These are phyloP conservation scores for Coenonympha arcania DNA, from an alignment of 2,888 invertebrate species.

Conservation along the genomic window DNA sequence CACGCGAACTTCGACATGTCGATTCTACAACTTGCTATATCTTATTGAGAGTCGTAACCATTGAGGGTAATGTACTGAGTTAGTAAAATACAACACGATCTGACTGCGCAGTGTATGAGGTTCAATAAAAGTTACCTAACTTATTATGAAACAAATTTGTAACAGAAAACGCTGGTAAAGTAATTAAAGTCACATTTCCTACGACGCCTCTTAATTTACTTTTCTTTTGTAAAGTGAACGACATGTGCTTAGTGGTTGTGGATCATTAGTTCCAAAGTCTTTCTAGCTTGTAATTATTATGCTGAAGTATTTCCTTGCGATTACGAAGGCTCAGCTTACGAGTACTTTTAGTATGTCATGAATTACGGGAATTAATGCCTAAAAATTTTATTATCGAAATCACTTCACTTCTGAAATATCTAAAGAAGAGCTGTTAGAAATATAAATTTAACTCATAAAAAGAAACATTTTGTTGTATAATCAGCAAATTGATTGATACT, in stretches of 20 bases:
- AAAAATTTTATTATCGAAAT: no score
- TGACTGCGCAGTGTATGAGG: neutral
- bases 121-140: neutral
- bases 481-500: conserved; percentile 1
- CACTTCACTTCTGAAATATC: neutral
- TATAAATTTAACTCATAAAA: no score
- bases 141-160: conserved; percentile 14
- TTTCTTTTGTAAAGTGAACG: conserved; percentile 40
- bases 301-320: neutral
- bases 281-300: conserved; percentile 23
- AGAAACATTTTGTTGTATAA: no score
- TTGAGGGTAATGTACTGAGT: neutral
- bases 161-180: conserved; percentile 36
- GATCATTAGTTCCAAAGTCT: conserved; percentile 22
- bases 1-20: conserved; percentile 45
- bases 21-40: neutral
- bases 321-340: no score
- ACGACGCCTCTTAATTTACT: conserved; percentile 49
- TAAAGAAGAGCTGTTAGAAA: no score
- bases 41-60: neutral
- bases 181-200: conserved; percentile 54
- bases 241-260: conserved; percentile 49
- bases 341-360: neutral
- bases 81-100: neutral
- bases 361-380: no score